These are phyloP conservation scores for Himalopsyche phryganea DNA, from an alignment of 1,140 invertebrate genomes.

Conservation along the genomic window DNA sequence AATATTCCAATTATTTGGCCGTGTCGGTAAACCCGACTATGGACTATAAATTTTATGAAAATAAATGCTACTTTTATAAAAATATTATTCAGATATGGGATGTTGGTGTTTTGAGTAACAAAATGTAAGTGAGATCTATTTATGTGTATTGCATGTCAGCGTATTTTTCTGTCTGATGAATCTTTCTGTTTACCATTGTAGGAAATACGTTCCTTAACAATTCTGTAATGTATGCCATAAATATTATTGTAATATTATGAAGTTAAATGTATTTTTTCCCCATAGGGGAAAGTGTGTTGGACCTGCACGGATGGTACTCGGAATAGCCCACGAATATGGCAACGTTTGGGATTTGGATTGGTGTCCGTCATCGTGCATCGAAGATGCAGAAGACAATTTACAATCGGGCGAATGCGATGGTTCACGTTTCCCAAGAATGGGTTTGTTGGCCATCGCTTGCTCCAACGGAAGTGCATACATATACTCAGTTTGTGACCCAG, in stretches of 20 bases:
- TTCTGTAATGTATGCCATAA: no score
- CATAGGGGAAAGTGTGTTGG: conserved; percentile 13
- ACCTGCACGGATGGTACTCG: conserved; percentile 49
- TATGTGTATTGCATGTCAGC: conserved; percentile 29
- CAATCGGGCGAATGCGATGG: conserved; percentile 28
- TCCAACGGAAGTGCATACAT: conserved; percentile 61
- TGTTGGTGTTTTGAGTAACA: conserved; percentile 46
- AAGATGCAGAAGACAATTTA: conserved; percentile 38
- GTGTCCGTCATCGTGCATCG: conserved; percentile 70
- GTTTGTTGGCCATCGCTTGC: conserved; percentile 66
- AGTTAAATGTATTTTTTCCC: no score
- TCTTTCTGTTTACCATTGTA: no score
- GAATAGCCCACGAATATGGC: conserved; percentile 62
- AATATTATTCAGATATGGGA: conserved; percentile 62
- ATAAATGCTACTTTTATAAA: conserved; percentile 41
- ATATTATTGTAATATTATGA: no score
- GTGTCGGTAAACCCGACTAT: conserved; percentile 51
- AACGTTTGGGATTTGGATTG: conserved; percentile 67
- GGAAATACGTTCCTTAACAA: no score
- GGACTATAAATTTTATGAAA: conserved; percentile 43
- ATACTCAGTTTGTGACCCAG: conserved; percentile 58
- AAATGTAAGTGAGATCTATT: conserved; percentile 14
- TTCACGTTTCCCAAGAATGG: conserved; percentile 49
- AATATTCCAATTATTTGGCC: conserved; percentile 54
- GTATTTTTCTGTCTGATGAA: no score